Evolutionary conservation across 1,140 invertebrate species (phyloP), one percentile per base, ranked within the genome.

Genomic region (Conus betulinus): DNA sequence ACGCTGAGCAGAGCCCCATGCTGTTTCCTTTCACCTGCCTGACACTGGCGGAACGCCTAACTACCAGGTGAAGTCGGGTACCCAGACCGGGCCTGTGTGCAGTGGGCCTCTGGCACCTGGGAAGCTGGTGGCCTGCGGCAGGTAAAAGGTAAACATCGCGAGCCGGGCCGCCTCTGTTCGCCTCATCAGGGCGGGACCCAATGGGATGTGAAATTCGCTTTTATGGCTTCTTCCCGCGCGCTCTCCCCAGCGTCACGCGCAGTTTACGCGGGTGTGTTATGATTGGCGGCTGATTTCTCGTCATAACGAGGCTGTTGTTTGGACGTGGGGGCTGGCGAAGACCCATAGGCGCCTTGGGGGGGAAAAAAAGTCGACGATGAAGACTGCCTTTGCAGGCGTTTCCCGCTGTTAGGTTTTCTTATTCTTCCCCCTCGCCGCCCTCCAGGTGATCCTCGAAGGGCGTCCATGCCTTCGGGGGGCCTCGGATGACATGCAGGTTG

Each of bases 161-260:
- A 63, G 10, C 81, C 60, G 82, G 78, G 7, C 57, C n/a, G 53
- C 53, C 82, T 39, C 57, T 84, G 82, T 23, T 63, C n/a, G 55
- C 82, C 55, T 67, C 82, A 63, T 84, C 82, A 84, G 8, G 8
- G 71, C 85, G 71, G 3, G 51, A 53, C 85, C 13, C 85, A 87
- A 87, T 87, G 85, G 74, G 85, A 87, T 87, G 85, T 76, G 85
- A 87, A 87, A 87, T 87, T 78, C 71, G 15, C 25, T 57, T 87
- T 87, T 87, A 87, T 79, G 84, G 63, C 63, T 76, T 85, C 53
- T 51, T 78, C 76, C 79, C 79, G 27, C 51, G 39, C 79, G 5
- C 79, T 53, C 79, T 53, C 23, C 51, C 79, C 15, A 13, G 51
- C 79, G 79, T 23, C 79, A 81, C 79, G 79, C 79, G 79, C 79